Base-by-base conservation (phyloP, 2,888 invertebrate genomes). In the Zootermopsis nevadensis region DNA sequence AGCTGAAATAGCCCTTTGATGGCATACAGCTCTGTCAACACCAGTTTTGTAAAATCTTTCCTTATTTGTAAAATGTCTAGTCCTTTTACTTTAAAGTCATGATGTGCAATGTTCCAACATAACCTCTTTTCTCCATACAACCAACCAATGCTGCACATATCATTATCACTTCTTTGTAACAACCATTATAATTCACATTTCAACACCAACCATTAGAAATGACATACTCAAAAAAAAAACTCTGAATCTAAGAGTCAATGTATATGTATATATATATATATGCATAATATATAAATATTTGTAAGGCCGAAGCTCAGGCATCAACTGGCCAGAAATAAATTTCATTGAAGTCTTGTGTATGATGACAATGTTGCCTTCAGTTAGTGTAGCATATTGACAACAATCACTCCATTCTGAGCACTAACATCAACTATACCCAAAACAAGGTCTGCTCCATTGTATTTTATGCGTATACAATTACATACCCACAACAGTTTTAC, bases 171-270 rank as follows among this genome's bases (percentile, higher is more conserved):
- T 79, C 79, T 31, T 31, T 35, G 22, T 60, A 82, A 74, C 82
- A 82, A 74, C 38, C 31, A 60, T 67, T 82, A 31, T 74, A 76
- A 72, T 74, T 74, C 82, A 74, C 82, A 74, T 74, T 27, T 82
- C 76, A 82, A 82, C 82, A 82, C 82, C 82, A 82, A 82, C 35
- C 82, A 76, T 82, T 27, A 55, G 74, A 82, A 82, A 74, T 53
- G 69, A 72, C 81, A 81, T 81, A 72, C 42, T 81, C 55, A 60
- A 60, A 60, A 79, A 42, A 80, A 80, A 24, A 79, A 24, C 60
- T 60, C 31, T 35, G 80, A 80, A 66, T 53, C 80, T 80, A 80
- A 80, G 27, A 33, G 33, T 80, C 80, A 67, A 80, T 80, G 7
- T 60, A 76, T 82, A 55, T 81, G 48, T 48, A 81, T 81, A 42